These are phyloP conservation scores for Villa cingulata DNA, from an alignment of 2,888 invertebrate species.

Conservation along the genomic window DNA sequence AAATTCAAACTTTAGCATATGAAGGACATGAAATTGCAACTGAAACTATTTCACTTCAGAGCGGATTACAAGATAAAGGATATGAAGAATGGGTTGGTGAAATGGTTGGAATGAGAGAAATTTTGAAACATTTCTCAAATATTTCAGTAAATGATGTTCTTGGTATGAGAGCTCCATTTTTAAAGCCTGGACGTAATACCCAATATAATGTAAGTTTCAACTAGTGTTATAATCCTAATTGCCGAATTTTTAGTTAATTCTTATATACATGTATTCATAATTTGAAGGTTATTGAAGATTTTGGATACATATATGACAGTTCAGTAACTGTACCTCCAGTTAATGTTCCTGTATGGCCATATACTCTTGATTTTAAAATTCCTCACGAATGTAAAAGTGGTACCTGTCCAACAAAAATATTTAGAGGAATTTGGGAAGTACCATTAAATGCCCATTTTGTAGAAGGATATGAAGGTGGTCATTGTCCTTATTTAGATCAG, in stretches of 20 bases:
- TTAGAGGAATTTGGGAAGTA: conserved; percentile 90
- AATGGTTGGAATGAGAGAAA: conserved; percentile 88
- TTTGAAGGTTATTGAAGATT: conserved; percentile 71
- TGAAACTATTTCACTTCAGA: conserved; percentile 53
- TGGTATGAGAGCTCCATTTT: conserved; percentile 76
- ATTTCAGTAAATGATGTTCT: conserved; percentile 68
- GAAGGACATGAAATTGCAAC: conserved; percentile 73
- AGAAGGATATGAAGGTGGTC: conserved; percentile 78
- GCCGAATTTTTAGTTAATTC: background rate
- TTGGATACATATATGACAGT: conserved; percentile 85
- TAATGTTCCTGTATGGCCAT: conserved; percentile 79
- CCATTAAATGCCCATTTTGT: conserved; percentile 83
- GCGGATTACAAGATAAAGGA: conserved; percentile 75
- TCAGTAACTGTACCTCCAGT: conserved; percentile 75
- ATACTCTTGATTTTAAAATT: conserved; percentile 85
- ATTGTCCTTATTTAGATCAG: conserved; percentile 83
- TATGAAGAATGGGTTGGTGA: conserved; percentile 90
- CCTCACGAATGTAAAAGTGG: conserved; percentile 86
- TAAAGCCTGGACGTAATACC: conserved; percentile 84
- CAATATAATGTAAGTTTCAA: conserved; percentile 61
- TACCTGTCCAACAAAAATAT: conserved; percentile 79
- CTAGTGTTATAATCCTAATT: background rate
- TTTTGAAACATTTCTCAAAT: conserved; percentile 67
- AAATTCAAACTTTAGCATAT: conserved; percentile 77
- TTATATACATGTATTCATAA: background rate